These are phyloP conservation scores for Stichodactyla helianthus DNA, from an alignment of 64 coral and sea anemone genomes.

Conservation along the genomic window DNA sequence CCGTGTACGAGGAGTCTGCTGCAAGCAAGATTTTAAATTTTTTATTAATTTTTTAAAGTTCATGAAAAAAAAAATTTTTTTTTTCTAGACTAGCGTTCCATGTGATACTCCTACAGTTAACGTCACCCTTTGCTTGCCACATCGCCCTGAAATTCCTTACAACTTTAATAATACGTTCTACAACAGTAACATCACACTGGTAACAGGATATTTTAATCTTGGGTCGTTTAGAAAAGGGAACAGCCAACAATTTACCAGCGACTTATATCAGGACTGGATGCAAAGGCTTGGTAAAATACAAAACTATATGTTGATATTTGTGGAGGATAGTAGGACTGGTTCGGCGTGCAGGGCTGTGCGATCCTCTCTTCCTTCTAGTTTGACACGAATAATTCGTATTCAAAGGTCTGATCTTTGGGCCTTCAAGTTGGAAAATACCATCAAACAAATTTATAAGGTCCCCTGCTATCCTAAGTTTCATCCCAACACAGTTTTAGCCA, in stretches of 20 bases:
- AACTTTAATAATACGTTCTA: neutral
- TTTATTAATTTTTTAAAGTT: too few species aligned
- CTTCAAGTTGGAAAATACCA: neutral
- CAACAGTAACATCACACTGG: neutral
- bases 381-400: neutral
- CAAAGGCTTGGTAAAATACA: neutral
- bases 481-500: neutral
- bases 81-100: neutral
- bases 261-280: neutral
- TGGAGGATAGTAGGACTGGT: neutral
- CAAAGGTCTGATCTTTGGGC: neutral
- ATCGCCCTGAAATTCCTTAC: neutral
- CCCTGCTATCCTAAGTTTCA: conserved; percentile 7
- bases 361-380: neutral
- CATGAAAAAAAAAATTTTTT: neutral
- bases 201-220: conserved; percentile 16
- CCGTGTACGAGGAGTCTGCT: too few species aligned
- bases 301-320: conserved; percentile 14
- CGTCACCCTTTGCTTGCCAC: neutral
- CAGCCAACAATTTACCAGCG: neutral
- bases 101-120: neutral
- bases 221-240: conserved; percentile 4
- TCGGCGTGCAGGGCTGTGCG: neutral
- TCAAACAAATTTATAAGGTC: neutral
- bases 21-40: too few species aligned